A percentile compares a stretch with the other conserved stretches of the same genome.
Conservation (phyloP, 2,888 invertebrate genomes). For the Drosophila ezoana region DNA sequence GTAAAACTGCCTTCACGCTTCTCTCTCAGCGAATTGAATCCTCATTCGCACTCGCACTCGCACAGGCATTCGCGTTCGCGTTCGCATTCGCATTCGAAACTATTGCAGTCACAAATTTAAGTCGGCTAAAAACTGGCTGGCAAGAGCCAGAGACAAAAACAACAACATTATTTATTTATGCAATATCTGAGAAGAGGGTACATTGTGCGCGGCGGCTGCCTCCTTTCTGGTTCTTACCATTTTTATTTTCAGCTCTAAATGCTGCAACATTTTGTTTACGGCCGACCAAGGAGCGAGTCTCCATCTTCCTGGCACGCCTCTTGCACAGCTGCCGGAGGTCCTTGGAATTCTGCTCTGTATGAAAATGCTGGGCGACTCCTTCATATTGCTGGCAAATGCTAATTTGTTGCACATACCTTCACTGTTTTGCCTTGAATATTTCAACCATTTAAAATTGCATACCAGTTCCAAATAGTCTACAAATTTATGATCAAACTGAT, state of each 20-base stretch:
- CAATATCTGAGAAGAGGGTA: conserved; percentile 62
- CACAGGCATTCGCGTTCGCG: conserved; percentile 27
- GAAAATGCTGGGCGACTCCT: conserved; percentile 16
- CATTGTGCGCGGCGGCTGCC: conserved; percentile 5
- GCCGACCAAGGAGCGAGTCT: conserved; percentile 52
- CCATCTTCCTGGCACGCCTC: conserved; percentile 8
- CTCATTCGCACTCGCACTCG: conserved; percentile 36
- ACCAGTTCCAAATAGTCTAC: conserved; percentile 27
- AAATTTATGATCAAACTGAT: conserved; percentile 25
- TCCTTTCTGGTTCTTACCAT: conserved; percentile 26
- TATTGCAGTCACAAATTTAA: conserved; percentile 61
- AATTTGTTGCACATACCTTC: conserved; percentile 42
- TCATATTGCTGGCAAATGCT: conserved; percentile 47
- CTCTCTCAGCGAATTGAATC: conserved; percentile 59
- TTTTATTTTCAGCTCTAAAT: conserved; percentile 63
- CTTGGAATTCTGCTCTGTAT: conserved; percentile 7
- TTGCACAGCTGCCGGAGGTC: not conserved
- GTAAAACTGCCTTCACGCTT: conserved; percentile 45
- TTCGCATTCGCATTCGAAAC: conserved; percentile 46
- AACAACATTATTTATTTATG: conserved; percentile 75
- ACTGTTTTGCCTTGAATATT: conserved; percentile 23
- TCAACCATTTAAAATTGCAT: conserved; percentile 16
- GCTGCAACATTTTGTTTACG: conserved; percentile 65
- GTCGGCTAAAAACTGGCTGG: conserved; percentile 29
- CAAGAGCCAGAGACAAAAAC: conserved; percentile 69